phyloP scores from a whole-genome alignment of 1,140 invertebrate species.

The Neocloeon triangulifer region DNA sequence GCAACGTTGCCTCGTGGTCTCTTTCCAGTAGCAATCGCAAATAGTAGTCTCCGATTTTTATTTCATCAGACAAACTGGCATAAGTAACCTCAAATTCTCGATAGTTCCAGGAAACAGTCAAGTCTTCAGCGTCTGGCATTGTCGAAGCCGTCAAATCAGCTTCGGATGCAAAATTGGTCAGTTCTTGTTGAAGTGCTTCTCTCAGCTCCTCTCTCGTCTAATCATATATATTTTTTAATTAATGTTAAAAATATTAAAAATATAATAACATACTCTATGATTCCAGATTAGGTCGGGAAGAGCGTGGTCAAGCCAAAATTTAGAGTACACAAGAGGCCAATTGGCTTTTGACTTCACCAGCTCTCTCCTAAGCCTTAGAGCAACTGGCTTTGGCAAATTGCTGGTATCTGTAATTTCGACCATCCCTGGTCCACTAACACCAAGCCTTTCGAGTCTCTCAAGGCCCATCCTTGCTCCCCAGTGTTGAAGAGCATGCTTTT shows the following conservation, averaged over 20 bases:
- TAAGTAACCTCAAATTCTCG: slow-evolving; percentile 90
- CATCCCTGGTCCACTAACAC: too few species aligned
- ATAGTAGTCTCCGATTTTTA: slow-evolving; percentile 98
- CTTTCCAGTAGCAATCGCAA: slow-evolving; percentile 83
- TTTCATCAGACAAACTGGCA: slow-evolving; percentile 81
- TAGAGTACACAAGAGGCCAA: slow-evolving; percentile 86
- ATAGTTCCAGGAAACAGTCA: slow-evolving; percentile 90
- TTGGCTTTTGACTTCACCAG: slow-evolving; percentile 81
- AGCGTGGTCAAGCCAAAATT: slow-evolving; percentile 86
- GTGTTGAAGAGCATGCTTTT: slow-evolving; percentile 66
- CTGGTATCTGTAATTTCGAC: slow-evolving; percentile 5
- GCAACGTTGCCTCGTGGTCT: slow-evolving; percentile 20
- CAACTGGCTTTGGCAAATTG: slow-evolving; percentile 53
- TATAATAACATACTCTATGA: slow-evolving; percentile 43
- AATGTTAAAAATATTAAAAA: background rate
- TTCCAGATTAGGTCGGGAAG: slow-evolving; percentile 98
- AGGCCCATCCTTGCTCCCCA: slow-evolving; percentile 62
- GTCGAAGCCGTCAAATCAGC: slow-evolving; percentile 53
- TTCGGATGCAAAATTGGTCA: slow-evolving; percentile 71
- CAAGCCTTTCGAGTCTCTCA: slow-evolving; percentile 35
- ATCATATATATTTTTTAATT: slow-evolving; percentile 7
- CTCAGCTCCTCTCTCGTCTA: slow-evolving; percentile 87
- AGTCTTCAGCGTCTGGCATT: slow-evolving; percentile 36
- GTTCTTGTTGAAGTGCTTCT: slow-evolving; percentile 81
- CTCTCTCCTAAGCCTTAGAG: slow-evolving; percentile 72